Evolutionary conservation across 1,140 invertebrate genomes (phyloP), one percentile per base, ranked within the genome.

Genomic region (Tetragnatha versicolor): DNA sequence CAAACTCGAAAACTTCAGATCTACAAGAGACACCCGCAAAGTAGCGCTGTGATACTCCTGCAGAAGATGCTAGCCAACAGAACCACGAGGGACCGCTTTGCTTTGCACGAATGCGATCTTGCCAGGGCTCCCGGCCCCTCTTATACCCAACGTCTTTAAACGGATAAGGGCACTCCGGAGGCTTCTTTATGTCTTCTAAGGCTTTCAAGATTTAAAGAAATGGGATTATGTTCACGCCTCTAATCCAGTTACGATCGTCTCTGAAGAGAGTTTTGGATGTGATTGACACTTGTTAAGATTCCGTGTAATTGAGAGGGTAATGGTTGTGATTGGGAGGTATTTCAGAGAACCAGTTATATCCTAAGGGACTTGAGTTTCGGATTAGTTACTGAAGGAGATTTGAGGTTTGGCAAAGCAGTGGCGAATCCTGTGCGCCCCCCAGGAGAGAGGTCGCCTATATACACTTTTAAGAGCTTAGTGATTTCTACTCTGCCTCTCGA

Each of bases 51-150:
- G 76, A 79, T 58, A 58, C 49, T 79, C 53, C 25, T 49, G 76
- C 51, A 79, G 49, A 79, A 69, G 35, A 60, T 79, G 76, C 63
- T 79, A 79, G 76, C 76, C 76, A 79, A 79, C 76, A 79, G 76
- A 31, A 45, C 45, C 76, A 66, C 76, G 25, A 78, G 55, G 76
- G 69, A 79, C 76, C 53, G 76, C 76, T 79, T 79, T 79, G 76
- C 76, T 79, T 45, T 79, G 76, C 76, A 68, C 65, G 76, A 60
- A 79, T 68, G 76, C 76, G 53, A 69, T 9, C 27, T 45, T 49
- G 2, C 39, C 25, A n/a, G 5, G 2, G 17, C 10, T 20, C 2
- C 3, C 31, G 17, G 6, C 3, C 9, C 3, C 63, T 69, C 45
- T 69, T 79, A 53, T 79, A 69, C 27, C 35, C 22, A 20, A 0